phyloP scores from a whole-genome alignment of 2,888 invertebrate genomes.

The Latrodectus hesperus region DNA sequence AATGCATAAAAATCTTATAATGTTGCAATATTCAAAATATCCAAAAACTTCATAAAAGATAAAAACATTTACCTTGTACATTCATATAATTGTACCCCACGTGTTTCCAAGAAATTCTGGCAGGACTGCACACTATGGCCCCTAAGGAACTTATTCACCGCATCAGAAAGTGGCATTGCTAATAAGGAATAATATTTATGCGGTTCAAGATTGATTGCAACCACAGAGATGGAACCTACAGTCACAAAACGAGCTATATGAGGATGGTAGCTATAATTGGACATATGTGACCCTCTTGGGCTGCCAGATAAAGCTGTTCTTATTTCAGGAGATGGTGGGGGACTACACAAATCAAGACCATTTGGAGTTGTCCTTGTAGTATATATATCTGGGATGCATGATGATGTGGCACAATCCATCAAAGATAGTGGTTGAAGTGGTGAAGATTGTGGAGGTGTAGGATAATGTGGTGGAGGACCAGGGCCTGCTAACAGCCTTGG shows the following conservation, averaged over 20 bases:
- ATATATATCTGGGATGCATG: slow-evolving; percentile 57
- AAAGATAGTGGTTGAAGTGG: slow-evolving; percentile 65
- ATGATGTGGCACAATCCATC: slow-evolving; percentile 44
- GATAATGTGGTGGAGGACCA: slow-evolving; percentile 68
- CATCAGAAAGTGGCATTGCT: slow-evolving; percentile 68
- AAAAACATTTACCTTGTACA: slow-evolving; percentile 83
- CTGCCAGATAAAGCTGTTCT: slow-evolving; percentile 60
- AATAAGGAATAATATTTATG: slow-evolving; percentile 50
- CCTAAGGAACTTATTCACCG: slow-evolving; percentile 70
- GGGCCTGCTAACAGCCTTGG: slow-evolving; percentile 52
- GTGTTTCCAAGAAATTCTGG: slow-evolving; percentile 84
- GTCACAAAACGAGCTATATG: slow-evolving; percentile 57
- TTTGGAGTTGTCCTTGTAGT: slow-evolving; percentile 50
- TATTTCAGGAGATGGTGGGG: slow-evolving; percentile 67
- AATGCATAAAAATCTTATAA: no score
- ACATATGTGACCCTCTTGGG: slow-evolving; percentile 54
- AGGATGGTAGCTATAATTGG: slow-evolving; percentile 53
- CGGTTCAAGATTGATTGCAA: slow-evolving; percentile 64
- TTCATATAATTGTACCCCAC: slow-evolving; percentile 85
- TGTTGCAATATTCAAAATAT: no score
- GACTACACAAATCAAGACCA: slow-evolving; percentile 66
- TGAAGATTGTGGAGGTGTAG: slow-evolving; percentile 69
- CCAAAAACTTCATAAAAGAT: no score
- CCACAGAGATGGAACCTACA: slow-evolving; percentile 55
- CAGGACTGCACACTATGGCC: slow-evolving; percentile 76